Conservation (phyloP, 2,888 invertebrate genomes). For the Aphodius granarius region DNA sequence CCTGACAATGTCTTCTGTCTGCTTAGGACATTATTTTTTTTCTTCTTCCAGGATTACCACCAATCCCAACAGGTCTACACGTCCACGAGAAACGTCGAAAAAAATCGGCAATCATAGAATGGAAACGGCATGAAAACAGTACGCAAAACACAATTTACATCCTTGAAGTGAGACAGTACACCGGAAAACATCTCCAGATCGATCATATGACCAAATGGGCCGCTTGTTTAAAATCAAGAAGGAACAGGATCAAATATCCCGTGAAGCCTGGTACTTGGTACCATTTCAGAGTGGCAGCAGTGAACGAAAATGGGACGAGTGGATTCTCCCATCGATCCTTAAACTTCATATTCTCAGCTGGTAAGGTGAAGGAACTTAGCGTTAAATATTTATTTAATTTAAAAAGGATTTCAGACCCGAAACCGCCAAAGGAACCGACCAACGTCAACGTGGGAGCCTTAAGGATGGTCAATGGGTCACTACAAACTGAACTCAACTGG, state of each 20-base stretch:
- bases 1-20: too few species aligned
- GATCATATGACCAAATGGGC: slow-evolving; percentile 68
- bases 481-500: slow-evolving; percentile 69
- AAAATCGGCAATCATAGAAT: slow-evolving; percentile 53
- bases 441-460: slow-evolving; percentile 61
- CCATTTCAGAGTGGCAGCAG: slow-evolving; percentile 75
- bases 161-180: slow-evolving; percentile 71
- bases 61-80: slow-evolving; percentile 63
- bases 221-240: slow-evolving; percentile 58
- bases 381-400: slow-evolving; percentile 3
- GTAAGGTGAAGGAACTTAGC: slow-evolving; percentile 30
- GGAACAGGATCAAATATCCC: slow-evolving; percentile 59
- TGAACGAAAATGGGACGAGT: slow-evolving; percentile 70
- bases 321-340: slow-evolving; percentile 68
- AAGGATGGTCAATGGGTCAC: slow-evolving; percentile 51
- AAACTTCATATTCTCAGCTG: slow-evolving; percentile 61
- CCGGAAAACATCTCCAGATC: slow-evolving; percentile 67
- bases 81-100: slow-evolving; percentile 60
- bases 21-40: too few species aligned
- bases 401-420: slow-evolving; percentile 53
- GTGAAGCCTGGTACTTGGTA: slow-evolving; percentile 76
- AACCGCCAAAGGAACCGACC: slow-evolving; percentile 65
- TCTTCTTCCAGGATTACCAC: slow-evolving; percentile 59
- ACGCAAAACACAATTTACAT: slow-evolving; percentile 56
- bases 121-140: slow-evolving; percentile 46